phyloP scores from a whole-genome alignment of 2,888 invertebrate genomes.

The Nowickia ferox region DNA sequence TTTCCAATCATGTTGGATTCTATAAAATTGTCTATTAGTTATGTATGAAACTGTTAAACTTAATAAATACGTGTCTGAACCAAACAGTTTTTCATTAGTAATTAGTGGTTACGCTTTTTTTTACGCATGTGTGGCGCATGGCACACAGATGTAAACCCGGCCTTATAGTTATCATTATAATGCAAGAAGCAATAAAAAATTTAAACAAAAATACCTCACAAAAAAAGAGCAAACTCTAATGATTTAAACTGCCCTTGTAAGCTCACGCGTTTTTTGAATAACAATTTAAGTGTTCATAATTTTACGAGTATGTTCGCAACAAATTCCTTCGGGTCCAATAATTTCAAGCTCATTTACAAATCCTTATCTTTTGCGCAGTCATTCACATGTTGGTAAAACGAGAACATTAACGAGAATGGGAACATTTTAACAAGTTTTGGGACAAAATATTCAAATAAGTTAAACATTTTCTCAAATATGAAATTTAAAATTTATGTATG shows the following conservation, averaged over 20 bases:
- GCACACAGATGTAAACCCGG: too few species aligned
- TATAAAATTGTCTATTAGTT: too few species aligned
- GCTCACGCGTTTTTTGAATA: not conserved
- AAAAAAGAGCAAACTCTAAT: not conserved
- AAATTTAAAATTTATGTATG: constrained; percentile 15
- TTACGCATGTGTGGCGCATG: too few species aligned
- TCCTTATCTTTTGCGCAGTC: not conserved
- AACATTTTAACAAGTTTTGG: not conserved
- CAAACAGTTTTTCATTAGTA: too few species aligned
- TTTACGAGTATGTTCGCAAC: not conserved
- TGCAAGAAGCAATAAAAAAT: too few species aligned
- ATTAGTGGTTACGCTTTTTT: too few species aligned
- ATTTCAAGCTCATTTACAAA: constrained; percentile 7
- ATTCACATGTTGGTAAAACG: not conserved
- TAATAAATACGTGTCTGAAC: too few species aligned
- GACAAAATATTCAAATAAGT: constrained; percentile 18
- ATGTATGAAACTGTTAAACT: too few species aligned
- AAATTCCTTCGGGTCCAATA: not conserved
- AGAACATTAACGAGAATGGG: not conserved
- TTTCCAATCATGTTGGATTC: too few species aligned
- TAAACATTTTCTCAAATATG: not conserved
- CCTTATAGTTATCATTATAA: not conserved
- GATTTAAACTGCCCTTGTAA: not conserved
- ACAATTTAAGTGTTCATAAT: not conserved
- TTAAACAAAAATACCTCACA: too few species aligned